Percentiles rank a stretch among this genome's conserved stretches.
phyloP scores from a whole-genome alignment of 2,888 invertebrate species.

The Flexamia atlantica region DNA sequence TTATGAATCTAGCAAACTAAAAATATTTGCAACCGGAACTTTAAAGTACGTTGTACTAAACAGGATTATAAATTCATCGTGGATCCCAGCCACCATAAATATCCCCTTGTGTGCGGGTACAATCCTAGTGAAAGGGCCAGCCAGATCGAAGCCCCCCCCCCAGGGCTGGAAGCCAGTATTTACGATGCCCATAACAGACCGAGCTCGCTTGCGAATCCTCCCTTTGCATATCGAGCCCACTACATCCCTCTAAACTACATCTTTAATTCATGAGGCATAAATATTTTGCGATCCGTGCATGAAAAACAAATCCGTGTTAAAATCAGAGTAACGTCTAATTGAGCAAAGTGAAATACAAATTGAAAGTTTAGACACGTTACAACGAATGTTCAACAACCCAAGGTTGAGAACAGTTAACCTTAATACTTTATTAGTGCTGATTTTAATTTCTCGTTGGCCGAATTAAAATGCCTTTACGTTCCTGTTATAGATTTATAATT shows the following conservation, averaged over 20 bases:
- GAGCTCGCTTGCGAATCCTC: conserved; percentile 16
- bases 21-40: too few relatives aligned
- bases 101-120: conserved; percentile 18
- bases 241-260: conserved; percentile 10
- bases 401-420: too few relatives aligned
- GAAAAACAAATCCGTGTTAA: background rate
- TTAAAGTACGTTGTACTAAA: background rate
- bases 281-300: background rate
- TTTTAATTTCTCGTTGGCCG: too few relatives aligned
- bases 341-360: too few relatives aligned
- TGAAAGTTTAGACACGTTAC: too few relatives aligned
- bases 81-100: background rate
- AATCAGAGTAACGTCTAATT: background rate
- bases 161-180: conserved; percentile 19
- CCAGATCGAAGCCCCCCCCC: conserved; percentile 18
- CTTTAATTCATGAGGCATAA: conserved; percentile 23
- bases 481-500: too few relatives aligned
- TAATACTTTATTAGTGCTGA: too few relatives aligned
- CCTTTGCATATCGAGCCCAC: conserved; percentile 28
- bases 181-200: conserved; percentile 25
- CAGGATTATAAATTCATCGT: background rate
- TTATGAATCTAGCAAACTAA: too few relatives aligned
- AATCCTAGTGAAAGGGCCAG: conserved; percentile 13
- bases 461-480: too few relatives aligned
- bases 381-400: too few relatives aligned